These are phyloP conservation scores for Trinorchestia longiramus DNA, from an alignment of 1,140 invertebrate genomes.

Conservation along the genomic window DNA sequence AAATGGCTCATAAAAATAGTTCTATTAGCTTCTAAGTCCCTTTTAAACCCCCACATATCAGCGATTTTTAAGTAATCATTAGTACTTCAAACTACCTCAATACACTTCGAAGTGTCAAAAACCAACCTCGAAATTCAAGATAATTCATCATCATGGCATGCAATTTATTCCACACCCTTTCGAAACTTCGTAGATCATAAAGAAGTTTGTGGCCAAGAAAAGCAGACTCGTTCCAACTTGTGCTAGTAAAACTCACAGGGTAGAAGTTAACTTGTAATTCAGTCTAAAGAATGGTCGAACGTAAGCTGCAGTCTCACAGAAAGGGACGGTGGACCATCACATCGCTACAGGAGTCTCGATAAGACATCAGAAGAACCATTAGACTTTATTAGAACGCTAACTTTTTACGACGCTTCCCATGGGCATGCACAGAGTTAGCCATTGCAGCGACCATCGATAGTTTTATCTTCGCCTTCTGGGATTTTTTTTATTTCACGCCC, in stretches of 20 bases:
- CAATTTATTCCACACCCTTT: not conserved
- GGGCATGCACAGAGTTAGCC: not conserved
- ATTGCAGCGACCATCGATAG: not conserved
- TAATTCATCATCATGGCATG: not conserved
- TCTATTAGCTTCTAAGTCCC: too few species aligned
- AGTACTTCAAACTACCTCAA: not conserved
- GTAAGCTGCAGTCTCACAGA: not conserved
- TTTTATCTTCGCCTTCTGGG: not conserved
- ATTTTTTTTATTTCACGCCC: not conserved
- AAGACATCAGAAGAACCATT: conserved; percentile 37
- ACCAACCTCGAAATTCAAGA: not conserved
- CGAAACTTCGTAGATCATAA: not conserved
- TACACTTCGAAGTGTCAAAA: not conserved
- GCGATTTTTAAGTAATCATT: too few species aligned
- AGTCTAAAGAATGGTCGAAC: not conserved
- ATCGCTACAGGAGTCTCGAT: not conserved
- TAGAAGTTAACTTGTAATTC: not conserved
- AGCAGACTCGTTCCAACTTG: not conserved
- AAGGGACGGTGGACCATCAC: not conserved
- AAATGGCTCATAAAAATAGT: not conserved
- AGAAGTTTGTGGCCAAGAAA: not conserved
- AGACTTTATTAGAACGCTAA: conserved; percentile 34
- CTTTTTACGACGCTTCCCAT: not conserved
- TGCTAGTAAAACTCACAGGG: not conserved
- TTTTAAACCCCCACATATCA: not conserved